Base-by-base conservation (phyloP, 2,888 invertebrate genomes). In the Drosophila robusta region DNA sequence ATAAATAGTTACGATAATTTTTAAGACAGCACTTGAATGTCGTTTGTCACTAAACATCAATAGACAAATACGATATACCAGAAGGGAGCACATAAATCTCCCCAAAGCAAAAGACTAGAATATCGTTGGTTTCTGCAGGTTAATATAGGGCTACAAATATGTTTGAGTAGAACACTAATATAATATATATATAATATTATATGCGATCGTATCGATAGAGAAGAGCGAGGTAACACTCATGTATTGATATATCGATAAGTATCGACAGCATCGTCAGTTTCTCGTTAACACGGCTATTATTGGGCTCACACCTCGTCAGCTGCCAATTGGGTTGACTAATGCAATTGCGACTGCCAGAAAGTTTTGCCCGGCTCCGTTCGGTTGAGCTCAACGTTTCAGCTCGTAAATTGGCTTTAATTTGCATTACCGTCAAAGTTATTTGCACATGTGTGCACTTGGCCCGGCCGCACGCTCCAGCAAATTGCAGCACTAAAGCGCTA, bases 321-420 rank as follows among this genome's bases (percentile, higher is more conserved):
- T 16, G 51, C 69, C 78, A 83, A 80, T 83, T 78, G 71, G 67
- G 64, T 66, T 52, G 70, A 62, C 73, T 70, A 78, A 86, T 70
- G 78, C 73, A 68, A 74, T 82, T 73, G 52, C 34, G 57, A 58
- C 49, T 54, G 61, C 32, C 62, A 29, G 44, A 57, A 66, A 60
- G 52, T 68, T 63, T 14, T 38, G 26, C 34, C 34, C 34, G 12
- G 24, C 63, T 49, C 16, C 45, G 44, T 14, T 34, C 36, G 34
- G 18, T 18, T 39, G 16, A 6, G 38, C 16, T 22, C 1, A 18
- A 18, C 39, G 64, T 70, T 70, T 70, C 56, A 66, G 67, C 61
- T 72, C 70, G 77, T 73, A 86, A 87, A 87, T 88, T 87, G 84
- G 78, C 87, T 88, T 88, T 88, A 83, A 88, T 86, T 86, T 86